phyloP scores from a whole-genome alignment of 2,797 vertebrate genomes.

The Knipowitschia caucasica region DNA sequence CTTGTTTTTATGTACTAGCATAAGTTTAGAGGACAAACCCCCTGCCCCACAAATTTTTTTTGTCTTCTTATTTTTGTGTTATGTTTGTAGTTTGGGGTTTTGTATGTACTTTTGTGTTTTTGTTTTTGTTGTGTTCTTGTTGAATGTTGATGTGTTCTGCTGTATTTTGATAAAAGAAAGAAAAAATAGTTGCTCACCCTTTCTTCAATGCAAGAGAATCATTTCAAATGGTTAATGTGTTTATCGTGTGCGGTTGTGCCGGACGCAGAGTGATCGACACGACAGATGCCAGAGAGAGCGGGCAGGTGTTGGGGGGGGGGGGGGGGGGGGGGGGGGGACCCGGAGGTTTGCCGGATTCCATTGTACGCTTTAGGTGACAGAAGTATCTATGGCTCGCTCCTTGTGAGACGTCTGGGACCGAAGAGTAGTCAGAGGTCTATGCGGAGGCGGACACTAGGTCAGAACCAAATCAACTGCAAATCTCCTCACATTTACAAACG shows the following conservation, averaged over 20 bases:
- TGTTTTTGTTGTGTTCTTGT: too few relatives aligned
- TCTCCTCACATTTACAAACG: not conserved
- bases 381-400: constrained; percentile 78
- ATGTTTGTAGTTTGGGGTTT: not conserved
- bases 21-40: too few relatives aligned
- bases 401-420: constrained; percentile 92
- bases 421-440: constrained; percentile 92
- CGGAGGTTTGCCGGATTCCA: constrained; percentile 83
- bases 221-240: not conserved
- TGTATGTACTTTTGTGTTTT: not conserved
- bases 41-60: too few relatives aligned
- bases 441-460: constrained; percentile 92
- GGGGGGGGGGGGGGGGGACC: constrained; percentile 83
- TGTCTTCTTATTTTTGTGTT: too few relatives aligned
- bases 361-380: constrained; percentile 81
- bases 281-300: too few relatives aligned
- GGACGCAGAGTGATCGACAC: constrained; percentile 88
- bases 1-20: too few relatives aligned
- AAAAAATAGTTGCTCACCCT: too few relatives aligned
- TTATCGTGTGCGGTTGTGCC: constrained; percentile 74
- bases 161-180: too few relatives aligned
- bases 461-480: constrained; percentile 23
- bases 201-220: too few relatives aligned
- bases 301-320: too few relatives aligned
- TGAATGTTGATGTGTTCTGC: too few relatives aligned